Evolutionary conservation across 2,113 vertebrate species (phyloP), one percentile per base, ranked within the genome.

Genomic region (Donacobius atricapilla): DNA sequence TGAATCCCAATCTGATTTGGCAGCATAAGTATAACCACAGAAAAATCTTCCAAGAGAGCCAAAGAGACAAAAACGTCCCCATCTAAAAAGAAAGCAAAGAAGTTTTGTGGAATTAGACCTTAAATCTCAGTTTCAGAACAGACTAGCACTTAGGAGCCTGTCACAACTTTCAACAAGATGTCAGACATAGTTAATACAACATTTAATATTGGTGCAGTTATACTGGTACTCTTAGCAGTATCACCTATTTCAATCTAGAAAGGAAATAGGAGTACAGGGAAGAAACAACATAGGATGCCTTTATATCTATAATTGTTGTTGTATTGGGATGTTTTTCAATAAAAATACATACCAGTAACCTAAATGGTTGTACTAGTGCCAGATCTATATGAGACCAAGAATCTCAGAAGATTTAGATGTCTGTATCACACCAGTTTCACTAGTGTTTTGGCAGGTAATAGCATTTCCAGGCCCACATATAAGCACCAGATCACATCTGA

Each of bases 241-340:
- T 90, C 79, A 83, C 30, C 44, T 58, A 35, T 54, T 69, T 83
- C 64, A 77, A 71, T 89, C 94, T 81, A 86, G 80, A 90, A 92
- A 92, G 80, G 86, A 97, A 97, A 89, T 42, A 73, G 83, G 76
- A 92, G 80, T 48, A 88, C 22, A 96, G 45, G 42, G 65, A 90
- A 95, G 60, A 60, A 86, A 65, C 35, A 94, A 70, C 48, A 77
- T 40, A 69, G 27, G 30, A 86, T 33, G 50, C 8, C 76, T 90
- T 93, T 61, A 45, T 80, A 72, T 83, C 78, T 80, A 66, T 58
- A 81, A 77, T 45, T 63, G 79, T 44, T 50, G 71, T 80, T 54
- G 14, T 53, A 87, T 45, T 89, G 51, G 83, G 94, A 92, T 83
- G 33, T 70, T 92, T 93, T 95, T 95, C 79, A 94, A 70, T 50